phyloP scores from a whole-genome alignment of 2,888 invertebrate species.

The Melanargia galathea region DNA sequence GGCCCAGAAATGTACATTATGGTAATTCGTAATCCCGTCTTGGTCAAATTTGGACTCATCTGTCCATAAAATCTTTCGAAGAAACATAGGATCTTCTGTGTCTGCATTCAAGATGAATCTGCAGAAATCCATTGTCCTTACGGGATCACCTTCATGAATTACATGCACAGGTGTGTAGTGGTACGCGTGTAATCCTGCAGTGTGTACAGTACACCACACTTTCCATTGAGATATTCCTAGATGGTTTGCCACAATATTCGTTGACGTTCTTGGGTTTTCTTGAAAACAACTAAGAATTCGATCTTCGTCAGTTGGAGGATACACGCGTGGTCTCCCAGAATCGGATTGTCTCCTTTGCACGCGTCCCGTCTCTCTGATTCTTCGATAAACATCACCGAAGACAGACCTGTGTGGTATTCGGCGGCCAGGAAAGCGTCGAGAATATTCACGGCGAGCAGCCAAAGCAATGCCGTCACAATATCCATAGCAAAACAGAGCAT shows the following conservation, averaged over 20 bases:
- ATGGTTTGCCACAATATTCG: slow-evolving; percentile 30
- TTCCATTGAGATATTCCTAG: slow-evolving; percentile 36
- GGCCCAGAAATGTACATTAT: slow-evolving; percentile 39
- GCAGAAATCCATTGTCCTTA: slow-evolving; percentile 45
- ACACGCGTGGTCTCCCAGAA: slow-evolving; percentile 42
- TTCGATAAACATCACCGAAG: slow-evolving; percentile 41
- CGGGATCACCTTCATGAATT: slow-evolving; percentile 42
- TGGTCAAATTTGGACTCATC: slow-evolving; percentile 41
- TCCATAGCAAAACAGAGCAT: slow-evolving; percentile 39
- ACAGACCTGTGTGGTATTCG: slow-evolving; percentile 43
- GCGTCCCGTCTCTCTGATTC: slow-evolving; percentile 45
- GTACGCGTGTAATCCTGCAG: no score
- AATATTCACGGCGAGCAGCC: slow-evolving; percentile 42
- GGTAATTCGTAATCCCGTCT: no score
- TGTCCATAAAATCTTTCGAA: slow-evolving; percentile 38
- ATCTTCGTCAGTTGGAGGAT: slow-evolving; percentile 32
- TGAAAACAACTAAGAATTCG: no score
- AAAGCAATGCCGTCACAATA: slow-evolving; percentile 36
- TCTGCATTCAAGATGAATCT: slow-evolving; percentile 46
- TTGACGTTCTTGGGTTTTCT: no score
- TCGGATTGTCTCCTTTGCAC: slow-evolving; percentile 42
- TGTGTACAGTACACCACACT: no score
- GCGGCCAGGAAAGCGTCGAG: slow-evolving; percentile 41
- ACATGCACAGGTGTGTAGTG: no score
- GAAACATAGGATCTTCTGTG: slow-evolving; percentile 41